Percentiles rank a stretch among this genome's conserved stretches.
These are phyloP conservation scores for Uropsilus gracilis DNA, from an alignment of 2,113 vertebrate species.

Conservation along the genomic window DNA sequence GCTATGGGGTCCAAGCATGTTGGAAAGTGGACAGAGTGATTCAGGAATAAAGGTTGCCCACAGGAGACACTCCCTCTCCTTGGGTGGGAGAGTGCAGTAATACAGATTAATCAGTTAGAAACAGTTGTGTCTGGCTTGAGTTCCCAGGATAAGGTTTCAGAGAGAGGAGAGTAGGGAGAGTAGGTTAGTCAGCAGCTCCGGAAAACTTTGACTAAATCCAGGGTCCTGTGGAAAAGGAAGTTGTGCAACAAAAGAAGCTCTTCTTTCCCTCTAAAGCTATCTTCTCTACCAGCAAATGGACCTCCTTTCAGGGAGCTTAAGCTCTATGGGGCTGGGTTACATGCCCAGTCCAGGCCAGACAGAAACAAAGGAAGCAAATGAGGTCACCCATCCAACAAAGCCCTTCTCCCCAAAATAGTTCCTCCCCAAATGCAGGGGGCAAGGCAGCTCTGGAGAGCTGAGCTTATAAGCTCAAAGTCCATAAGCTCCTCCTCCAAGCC, in stretches of 20 bases:
- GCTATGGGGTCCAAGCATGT: not conserved
- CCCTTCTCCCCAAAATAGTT: not conserved
- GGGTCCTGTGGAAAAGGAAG: not conserved
- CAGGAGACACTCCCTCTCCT: not conserved
- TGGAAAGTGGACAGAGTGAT: not conserved
- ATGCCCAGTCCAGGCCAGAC: conserved; percentile 36
- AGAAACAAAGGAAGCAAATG: conserved; percentile 38
- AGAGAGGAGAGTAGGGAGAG: not conserved
- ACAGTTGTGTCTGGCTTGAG: not conserved
- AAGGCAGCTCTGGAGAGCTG: not conserved
- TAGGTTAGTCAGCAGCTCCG: not conserved
- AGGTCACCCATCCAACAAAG: not conserved
- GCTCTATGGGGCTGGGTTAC: conserved; percentile 36
- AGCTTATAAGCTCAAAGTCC: not conserved
- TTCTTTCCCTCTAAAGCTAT: not conserved
- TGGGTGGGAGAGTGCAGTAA: not conserved
- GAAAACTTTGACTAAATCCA: not conserved
- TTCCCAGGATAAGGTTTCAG: not conserved
- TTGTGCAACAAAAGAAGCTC: not conserved
- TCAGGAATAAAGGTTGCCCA: not conserved
- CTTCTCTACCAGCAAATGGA: conserved; percentile 50
- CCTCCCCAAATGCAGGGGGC: not conserved
- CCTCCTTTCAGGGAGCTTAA: conserved; percentile 51
- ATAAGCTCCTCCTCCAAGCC: not conserved
- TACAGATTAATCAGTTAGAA: not conserved